Evolutionary conservation across 2,113 vertebrate species (phyloP).

Genomic region (Grus americana): DNA sequence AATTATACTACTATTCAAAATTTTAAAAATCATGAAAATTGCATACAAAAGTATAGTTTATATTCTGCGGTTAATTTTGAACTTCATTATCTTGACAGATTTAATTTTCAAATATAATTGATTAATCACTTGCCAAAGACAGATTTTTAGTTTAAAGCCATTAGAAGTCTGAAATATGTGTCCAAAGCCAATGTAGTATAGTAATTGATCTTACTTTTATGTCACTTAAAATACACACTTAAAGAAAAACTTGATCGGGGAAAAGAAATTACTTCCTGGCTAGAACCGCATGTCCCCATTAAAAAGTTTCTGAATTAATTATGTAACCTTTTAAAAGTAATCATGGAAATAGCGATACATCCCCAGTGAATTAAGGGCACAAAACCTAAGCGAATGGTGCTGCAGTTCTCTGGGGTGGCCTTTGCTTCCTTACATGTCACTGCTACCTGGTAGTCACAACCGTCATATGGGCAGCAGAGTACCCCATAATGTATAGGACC

Average conservation of each 20-base stretch:
- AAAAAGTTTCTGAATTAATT: background rate
- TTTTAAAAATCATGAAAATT: background rate
- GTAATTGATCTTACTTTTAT: background rate
- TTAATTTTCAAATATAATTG: background rate
- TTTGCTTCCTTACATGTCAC: background rate
- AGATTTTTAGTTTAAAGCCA: background rate
- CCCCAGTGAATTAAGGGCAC: rapidly evolving
- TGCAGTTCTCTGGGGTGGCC: background rate
- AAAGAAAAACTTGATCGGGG: background rate
- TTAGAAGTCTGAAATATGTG: background rate
- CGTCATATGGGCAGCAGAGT: background rate
- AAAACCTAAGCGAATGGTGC: background rate
- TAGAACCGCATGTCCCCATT: background rate
- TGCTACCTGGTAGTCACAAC: no score
- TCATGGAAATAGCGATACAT: background rate
- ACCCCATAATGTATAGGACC: background rate
- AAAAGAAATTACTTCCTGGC: background rate
- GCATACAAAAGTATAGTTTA: background rate
- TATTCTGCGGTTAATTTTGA: background rate
- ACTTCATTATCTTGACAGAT: background rate
- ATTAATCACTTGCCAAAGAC: background rate
- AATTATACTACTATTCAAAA: background rate
- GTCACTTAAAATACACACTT: background rate
- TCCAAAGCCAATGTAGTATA: background rate
- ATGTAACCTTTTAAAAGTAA: background rate